These are phyloP conservation scores for Styela plicata DNA, from an alignment of 23 tunicate species.

Conservation along the genomic window DNA sequence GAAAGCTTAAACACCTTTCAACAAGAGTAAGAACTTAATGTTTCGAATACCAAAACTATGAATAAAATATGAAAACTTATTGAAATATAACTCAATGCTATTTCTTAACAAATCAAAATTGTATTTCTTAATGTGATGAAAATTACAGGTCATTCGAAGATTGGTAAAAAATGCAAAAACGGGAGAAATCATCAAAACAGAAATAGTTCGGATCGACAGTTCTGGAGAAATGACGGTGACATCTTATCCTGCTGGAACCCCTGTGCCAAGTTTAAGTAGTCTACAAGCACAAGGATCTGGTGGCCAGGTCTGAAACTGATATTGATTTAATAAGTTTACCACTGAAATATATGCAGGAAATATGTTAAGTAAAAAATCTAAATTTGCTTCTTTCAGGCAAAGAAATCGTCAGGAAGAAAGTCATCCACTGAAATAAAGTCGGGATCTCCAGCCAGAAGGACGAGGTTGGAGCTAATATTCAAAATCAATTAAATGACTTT, in stretches of 20 bases:
- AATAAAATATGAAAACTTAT: too few species aligned
- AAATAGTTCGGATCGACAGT: conserved; percentile 77
- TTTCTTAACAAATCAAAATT: too few species aligned
- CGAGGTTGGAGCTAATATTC: too few species aligned
- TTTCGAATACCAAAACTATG: too few species aligned
- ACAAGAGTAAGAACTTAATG: too few species aligned
- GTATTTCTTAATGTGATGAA: too few species aligned
- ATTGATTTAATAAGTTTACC: neutral
- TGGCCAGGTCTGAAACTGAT: conserved; percentile 2
- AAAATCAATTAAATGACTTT: too few species aligned
- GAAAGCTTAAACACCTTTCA: too few species aligned
- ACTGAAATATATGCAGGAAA: too few species aligned
- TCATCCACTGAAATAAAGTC: neutral
- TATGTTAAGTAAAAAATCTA: too few species aligned
- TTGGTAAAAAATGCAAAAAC: conserved; percentile 73
- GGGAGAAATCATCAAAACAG: conserved; percentile 73
- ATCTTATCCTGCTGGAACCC: conserved; percentile 85
- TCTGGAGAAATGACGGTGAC: conserved; percentile 73
- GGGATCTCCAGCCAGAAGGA: neutral
- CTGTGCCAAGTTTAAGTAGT: conserved; percentile 53
- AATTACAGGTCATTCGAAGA: conserved; percentile 63
- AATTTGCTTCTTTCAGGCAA: neutral
- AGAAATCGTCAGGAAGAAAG: neutral
- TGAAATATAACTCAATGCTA: too few species aligned
- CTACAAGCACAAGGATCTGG: conserved; percentile 26